A percentile compares a stretch with the other conserved stretches of the same genome.
phyloP scores from a whole-genome alignment of 2,888 invertebrate species.

The Tanaodytes sp. region DNA sequence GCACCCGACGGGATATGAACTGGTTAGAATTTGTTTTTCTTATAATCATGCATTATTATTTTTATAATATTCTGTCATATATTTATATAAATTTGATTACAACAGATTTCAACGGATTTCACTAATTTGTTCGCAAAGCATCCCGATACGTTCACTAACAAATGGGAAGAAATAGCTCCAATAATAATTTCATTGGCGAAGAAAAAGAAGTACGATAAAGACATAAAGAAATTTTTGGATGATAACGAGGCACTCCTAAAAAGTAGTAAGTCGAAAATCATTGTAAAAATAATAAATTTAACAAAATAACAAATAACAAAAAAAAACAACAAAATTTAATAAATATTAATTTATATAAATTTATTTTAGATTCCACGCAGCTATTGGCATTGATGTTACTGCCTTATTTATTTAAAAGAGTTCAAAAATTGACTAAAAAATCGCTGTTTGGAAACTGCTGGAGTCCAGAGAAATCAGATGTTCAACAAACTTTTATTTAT shows the following conservation, averaged over 20 bases:
- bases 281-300: not conserved
- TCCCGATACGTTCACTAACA: not conserved
- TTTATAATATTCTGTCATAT: not conserved
- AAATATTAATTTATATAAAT: not conserved
- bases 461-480: conserved; percentile 20
- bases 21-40: not conserved
- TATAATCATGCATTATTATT: not conserved
- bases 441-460: conserved; percentile 7
- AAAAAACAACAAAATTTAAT: no score
- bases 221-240: not conserved
- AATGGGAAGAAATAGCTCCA: not conserved
- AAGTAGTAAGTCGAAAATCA: not conserved
- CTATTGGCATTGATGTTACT: conserved; percentile 9
- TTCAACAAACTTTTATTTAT: conserved; percentile 24
- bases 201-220: not conserved
- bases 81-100: not conserved
- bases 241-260: not conserved
- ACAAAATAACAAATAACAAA: not conserved
- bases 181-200: not conserved
- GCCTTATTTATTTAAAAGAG: conserved; percentile 20
- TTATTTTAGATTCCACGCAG: not conserved
- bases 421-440: conserved; percentile 21
- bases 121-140: not conserved
- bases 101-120: not conserved
- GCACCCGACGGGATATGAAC: not conserved